These are phyloP conservation scores for Astyanax mexicanus DNA, from an alignment of 2,797 vertebrate genomes.

Conservation along the genomic window DNA sequence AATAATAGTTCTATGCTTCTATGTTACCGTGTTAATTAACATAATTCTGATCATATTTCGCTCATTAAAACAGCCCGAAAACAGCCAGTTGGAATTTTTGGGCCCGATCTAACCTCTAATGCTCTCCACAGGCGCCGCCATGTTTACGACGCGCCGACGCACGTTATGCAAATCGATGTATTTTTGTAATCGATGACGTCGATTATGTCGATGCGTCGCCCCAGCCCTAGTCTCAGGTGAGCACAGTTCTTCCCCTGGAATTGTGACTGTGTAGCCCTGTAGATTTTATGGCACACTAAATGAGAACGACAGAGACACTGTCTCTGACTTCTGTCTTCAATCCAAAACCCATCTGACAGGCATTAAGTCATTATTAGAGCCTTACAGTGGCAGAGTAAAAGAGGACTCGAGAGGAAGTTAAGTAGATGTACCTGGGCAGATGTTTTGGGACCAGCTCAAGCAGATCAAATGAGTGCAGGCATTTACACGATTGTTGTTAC, in stretches of 20 bases:
- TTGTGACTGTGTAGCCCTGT: slow-evolving; percentile 12
- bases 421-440: neutral
- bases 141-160: too few relatives aligned
- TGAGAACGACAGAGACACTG: too few relatives aligned
- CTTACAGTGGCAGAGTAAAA: neutral
- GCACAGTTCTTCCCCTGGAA: neutral
- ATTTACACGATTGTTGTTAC: neutral
- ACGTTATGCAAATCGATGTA: too few relatives aligned
- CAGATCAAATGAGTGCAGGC: neutral
- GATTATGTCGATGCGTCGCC: too few relatives aligned
- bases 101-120: too few relatives aligned
- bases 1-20: too few relatives aligned
- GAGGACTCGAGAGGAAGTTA: neutral
- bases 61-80: too few relatives aligned
- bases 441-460: slow-evolving; percentile 1
- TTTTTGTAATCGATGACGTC: too few relatives aligned
- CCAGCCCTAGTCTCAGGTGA: neutral
- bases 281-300: slow-evolving; percentile 52
- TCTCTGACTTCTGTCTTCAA: slow-evolving; percentile 20
- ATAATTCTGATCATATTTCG: too few relatives aligned
- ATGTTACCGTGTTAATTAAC: too few relatives aligned
- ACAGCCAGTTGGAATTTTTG: too few relatives aligned
- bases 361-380: slow-evolving; percentile 14
- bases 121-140: too few relatives aligned
- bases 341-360: neutral